Conservation (phyloP, 1,140 invertebrate genomes). For the Procambarus virginalis region DNA sequence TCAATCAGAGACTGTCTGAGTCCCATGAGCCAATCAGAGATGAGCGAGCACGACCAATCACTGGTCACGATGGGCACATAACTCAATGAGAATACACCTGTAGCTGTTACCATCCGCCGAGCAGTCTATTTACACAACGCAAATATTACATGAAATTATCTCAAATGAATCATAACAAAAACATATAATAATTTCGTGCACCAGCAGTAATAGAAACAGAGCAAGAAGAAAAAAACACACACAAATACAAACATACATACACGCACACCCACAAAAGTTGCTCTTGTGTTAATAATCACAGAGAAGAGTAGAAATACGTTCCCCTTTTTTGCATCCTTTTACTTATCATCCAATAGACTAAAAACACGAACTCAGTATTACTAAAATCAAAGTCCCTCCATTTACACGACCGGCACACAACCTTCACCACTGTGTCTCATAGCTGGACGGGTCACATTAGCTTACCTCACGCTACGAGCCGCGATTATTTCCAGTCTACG, state of each 20-base stretch:
- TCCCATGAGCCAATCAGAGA: no score
- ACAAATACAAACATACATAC: neutral
- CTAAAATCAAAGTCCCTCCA: neutral
- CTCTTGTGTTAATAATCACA: constrained; percentile 1
- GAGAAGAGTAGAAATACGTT: neutral
- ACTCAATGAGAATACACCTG: no score
- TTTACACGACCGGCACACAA: neutral
- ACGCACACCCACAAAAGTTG: neutral
- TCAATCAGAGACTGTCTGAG: neutral
- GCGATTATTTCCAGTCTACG: neutral
- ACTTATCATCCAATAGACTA: constrained; percentile 25
- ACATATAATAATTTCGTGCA: no score
- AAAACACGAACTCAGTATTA: constrained; percentile 26
- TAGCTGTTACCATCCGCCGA: no score
- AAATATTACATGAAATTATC: no score
- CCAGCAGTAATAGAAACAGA: no score
- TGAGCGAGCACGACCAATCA: no score
- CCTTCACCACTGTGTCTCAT: neutral
- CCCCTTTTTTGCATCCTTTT: neutral
- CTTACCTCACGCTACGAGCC: neutral
- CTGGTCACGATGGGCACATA: no score
- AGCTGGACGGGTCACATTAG: neutral
- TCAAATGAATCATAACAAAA: no score
- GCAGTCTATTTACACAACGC: no score
- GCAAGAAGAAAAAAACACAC: no score